A percentile compares a stretch with the other conserved stretches of the same genome.
These are phyloP conservation scores for Koerneria pararmatus DNA, from an alignment of 2,888 invertebrate genomes.

Conservation along the genomic window DNA sequence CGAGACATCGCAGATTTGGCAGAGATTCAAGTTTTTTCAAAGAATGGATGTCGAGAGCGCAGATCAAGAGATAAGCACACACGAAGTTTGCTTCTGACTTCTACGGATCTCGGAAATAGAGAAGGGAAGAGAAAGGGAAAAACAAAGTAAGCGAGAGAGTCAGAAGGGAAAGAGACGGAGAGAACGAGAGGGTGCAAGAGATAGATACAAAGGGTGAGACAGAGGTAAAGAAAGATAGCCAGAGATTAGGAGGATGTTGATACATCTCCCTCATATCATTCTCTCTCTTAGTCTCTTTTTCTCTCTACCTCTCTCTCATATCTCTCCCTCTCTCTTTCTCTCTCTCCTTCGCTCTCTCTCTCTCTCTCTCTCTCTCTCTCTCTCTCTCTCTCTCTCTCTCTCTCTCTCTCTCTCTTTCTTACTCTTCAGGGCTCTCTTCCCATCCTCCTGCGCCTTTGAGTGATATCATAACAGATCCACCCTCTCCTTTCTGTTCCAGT, in stretches of 20 bases:
- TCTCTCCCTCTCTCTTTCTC: background rate
- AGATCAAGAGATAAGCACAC: too few species aligned
- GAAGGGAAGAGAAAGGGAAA: background rate
- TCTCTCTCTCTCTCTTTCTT: conserved; percentile 6
- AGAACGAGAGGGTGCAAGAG: background rate
- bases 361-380: conserved; percentile 1
- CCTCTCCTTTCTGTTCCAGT: too few species aligned
- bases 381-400: background rate
- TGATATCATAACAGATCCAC: too few species aligned
- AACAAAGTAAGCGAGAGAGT: background rate
- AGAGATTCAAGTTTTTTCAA: too few species aligned
- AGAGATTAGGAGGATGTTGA: background rate
- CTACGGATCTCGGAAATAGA: background rate
- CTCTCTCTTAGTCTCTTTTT: background rate
- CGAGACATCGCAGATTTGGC: too few species aligned
- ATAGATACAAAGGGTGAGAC: background rate
- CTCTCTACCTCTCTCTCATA: background rate
- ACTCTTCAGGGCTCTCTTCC: background rate
- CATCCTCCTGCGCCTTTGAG: too few species aligned
- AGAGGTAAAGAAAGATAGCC: background rate
- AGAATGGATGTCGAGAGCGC: too few species aligned
- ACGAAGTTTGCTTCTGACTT: background rate
- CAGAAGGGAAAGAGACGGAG: conserved; percentile 11
- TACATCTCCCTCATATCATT: conserved; percentile 5
- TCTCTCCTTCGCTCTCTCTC: background rate